Conservation (phyloP, 2,888 invertebrate species). For the Torymus auratus region DNA sequence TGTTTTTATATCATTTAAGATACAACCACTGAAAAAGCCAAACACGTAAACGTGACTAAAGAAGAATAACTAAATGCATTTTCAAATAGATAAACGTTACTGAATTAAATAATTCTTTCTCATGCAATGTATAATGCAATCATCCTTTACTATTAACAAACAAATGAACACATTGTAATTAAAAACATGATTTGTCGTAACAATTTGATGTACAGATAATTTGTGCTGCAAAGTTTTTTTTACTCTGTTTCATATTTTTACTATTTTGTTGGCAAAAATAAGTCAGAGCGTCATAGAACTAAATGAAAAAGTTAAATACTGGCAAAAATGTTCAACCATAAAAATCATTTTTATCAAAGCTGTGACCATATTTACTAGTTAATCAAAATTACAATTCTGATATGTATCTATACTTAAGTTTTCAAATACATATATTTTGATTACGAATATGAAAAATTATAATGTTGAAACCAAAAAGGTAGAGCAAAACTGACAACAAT, state of each 20-base stretch:
- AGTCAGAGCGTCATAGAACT: too few species aligned
- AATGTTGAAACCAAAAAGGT: conserved; percentile 30
- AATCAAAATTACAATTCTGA: conserved; percentile 17
- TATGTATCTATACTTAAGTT: conserved; percentile 27
- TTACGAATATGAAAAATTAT: conserved; percentile 30
- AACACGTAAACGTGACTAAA: conserved; percentile 47
- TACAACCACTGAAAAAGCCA: conserved; percentile 55
- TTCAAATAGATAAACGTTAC: conserved; percentile 45
- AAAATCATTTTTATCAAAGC: conserved; percentile 13
- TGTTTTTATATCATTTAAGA: conserved; percentile 66
- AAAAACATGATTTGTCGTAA: conserved; percentile 5
- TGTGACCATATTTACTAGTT: conserved; percentile 36
- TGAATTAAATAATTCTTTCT: conserved; percentile 48
- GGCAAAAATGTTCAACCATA: too few species aligned
- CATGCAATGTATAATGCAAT: conserved; percentile 34
- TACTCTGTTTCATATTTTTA: conserved; percentile 4
- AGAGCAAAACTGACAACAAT: conserved; percentile 11
- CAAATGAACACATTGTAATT: conserved; percentile 30
- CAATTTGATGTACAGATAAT: conserved; percentile 18
- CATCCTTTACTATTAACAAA: conserved; percentile 20
- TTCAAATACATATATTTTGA: conserved; percentile 25
- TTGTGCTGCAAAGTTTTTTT: conserved; percentile 18
- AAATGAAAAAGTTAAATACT: too few species aligned
- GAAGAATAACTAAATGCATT: conserved; percentile 51
- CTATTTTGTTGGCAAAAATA: too few species aligned